A percentile compares a stretch with the other conserved stretches of the same genome.
Evolutionary conservation across 2,113 vertebrate species (phyloP).

Genomic region (Fregetta grallaria): DNA sequence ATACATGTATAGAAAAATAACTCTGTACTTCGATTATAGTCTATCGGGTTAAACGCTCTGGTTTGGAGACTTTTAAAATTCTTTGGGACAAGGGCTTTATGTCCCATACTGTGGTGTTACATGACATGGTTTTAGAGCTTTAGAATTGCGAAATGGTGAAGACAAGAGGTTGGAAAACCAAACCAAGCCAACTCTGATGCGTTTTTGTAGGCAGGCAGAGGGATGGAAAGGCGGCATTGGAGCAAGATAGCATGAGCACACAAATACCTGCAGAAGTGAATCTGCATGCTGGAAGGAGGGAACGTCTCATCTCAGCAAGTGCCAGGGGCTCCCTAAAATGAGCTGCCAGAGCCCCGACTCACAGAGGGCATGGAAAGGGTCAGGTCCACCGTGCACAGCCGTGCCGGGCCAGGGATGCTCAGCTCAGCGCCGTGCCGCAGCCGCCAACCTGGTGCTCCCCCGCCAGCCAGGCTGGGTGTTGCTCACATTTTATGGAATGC

Average conservation of each 20-base stretch:
- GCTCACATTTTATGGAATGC: background rate
- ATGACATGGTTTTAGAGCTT: background rate
- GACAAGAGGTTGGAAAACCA: background rate
- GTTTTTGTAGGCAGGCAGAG: background rate
- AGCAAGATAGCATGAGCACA: background rate
- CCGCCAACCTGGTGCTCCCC: background rate
- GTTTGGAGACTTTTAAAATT: background rate
- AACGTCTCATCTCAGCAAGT: accelerated
- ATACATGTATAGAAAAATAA: background rate
- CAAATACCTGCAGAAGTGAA: background rate
- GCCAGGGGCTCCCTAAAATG: background rate
- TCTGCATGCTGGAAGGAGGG: background rate
- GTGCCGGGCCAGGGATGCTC: background rate
- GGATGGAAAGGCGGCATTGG: accelerated
- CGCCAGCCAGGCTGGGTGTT: background rate
- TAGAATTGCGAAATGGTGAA: background rate
- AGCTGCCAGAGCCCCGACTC: accelerated
- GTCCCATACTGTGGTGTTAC: background rate
- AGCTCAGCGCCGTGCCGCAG: background rate
- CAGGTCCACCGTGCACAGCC: accelerated
- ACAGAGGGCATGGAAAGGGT: background rate
- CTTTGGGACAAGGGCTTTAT: background rate
- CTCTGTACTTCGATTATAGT: background rate
- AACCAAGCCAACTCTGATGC: background rate
- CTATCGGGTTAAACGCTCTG: accelerated